Evolutionary conservation across 2,113 vertebrate genomes (phyloP).

Genomic region (Felis catus): DNA sequence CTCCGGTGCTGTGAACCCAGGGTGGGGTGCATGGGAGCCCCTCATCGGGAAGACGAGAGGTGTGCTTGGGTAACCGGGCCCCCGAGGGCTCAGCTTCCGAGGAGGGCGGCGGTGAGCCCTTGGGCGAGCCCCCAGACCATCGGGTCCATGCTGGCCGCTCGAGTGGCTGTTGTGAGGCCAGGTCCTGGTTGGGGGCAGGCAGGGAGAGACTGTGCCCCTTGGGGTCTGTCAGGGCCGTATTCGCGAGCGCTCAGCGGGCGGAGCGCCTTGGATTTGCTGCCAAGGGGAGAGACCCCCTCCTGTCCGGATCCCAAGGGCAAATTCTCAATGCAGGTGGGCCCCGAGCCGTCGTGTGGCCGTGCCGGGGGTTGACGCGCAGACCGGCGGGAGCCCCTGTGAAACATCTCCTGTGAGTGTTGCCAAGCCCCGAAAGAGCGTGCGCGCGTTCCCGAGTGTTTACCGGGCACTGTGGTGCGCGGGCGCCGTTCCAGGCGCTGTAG

Average conservation of each 20-base stretch:
- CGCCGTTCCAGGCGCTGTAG: fast-evolving
- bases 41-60: neutral
- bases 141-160: slow-evolving; percentile 35
- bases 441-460: fast-evolving
- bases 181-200: neutral
- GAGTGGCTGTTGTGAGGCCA: neutral
- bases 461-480: neutral
- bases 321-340: slow-evolving; percentile 47
- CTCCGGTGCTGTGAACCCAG: neutral
- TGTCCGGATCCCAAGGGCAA: slow-evolving; percentile 1
- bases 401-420: fast-evolving
- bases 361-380: fast-evolving
- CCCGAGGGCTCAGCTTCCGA: neutral
- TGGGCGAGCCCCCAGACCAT: neutral
- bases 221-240: neutral
- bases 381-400: fast-evolving
- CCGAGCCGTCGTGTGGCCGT: neutral
- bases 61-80: neutral
- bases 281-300: neutral
- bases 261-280: neutral
- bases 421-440: fast-evolving
- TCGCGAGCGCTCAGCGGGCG: neutral
- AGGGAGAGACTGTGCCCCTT: neutral
- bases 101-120: neutral
- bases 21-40: neutral